Conservation (phyloP, 1,140 invertebrate species). For the Neodiprion fabricii region DNA sequence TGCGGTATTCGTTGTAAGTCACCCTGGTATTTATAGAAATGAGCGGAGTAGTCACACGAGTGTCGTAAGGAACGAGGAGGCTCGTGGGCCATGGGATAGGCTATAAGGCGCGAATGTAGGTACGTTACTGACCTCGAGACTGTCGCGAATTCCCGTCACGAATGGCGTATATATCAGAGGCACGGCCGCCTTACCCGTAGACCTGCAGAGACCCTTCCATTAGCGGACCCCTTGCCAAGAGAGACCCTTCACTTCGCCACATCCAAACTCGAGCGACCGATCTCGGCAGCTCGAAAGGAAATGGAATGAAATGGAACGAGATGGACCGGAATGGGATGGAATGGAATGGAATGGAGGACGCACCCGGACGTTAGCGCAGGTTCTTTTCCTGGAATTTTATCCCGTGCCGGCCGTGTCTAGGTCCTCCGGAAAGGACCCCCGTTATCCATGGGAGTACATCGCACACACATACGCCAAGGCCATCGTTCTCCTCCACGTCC, state of each 20-base stretch:
- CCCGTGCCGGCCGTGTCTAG: too few species aligned
- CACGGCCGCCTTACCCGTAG: neutral
- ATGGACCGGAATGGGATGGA: neutral
- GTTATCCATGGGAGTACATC: too few species aligned
- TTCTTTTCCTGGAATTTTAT: too few species aligned
- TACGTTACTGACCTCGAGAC: neutral
- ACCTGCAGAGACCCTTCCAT: slow-evolving; percentile 4
- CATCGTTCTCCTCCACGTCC: too few species aligned
- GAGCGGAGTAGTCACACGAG: too few species aligned
- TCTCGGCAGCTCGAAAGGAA: neutral
- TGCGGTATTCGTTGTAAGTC: too few species aligned
- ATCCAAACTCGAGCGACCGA: neutral
- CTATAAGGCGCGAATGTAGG: neutral
- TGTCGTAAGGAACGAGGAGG: too few species aligned
- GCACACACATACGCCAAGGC: too few species aligned
- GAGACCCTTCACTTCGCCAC: slow-evolving; percentile 3
- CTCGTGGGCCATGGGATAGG: too few species aligned
- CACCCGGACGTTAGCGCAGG: too few species aligned
- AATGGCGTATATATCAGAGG: neutral
- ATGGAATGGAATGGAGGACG: neutral
- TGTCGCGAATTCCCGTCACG: slow-evolving; percentile 3
- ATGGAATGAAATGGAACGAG: slow-evolving; percentile 7
- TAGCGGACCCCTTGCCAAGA: neutral
- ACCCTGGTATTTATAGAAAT: too few species aligned
- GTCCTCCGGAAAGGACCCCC: too few species aligned